Evolutionary conservation across 2,888 invertebrate species (phyloP).

Genomic region (Pollenia amentaria): DNA sequence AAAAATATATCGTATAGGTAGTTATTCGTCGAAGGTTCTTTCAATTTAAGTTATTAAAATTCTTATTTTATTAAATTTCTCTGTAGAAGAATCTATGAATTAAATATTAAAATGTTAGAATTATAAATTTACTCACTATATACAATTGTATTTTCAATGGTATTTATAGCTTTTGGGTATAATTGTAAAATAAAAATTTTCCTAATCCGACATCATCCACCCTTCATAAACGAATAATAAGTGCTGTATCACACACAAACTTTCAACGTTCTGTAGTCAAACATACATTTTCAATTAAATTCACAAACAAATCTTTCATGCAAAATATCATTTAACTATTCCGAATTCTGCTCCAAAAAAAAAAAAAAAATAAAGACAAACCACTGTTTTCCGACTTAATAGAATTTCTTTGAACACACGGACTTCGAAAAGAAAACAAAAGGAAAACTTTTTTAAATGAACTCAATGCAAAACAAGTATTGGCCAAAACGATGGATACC

Average conservation of each 20-base stretch:
- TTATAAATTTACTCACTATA: too few relatives aligned
- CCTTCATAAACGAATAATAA: background rate
- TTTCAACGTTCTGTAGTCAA: slow-evolving; percentile 39
- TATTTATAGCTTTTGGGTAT: too few relatives aligned
- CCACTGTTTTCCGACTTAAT: slow-evolving; percentile 8
- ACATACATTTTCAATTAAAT: slow-evolving; percentile 70
- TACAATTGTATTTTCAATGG: too few relatives aligned
- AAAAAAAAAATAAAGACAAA: background rate
- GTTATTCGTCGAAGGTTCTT: too few relatives aligned
- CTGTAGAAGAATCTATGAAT: too few relatives aligned
- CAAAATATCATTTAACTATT: slow-evolving; percentile 56
- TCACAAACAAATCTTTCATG: slow-evolving; percentile 72
- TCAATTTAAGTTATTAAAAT: too few relatives aligned
- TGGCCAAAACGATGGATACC: slow-evolving; percentile 49
- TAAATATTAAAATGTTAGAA: too few relatives aligned
- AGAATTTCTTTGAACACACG: background rate
- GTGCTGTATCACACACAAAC: slow-evolving; percentile 9
- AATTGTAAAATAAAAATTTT: too few relatives aligned
- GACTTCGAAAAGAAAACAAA: slow-evolving; percentile 47
- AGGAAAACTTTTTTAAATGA: slow-evolving; percentile 51
- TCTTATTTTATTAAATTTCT: too few relatives aligned
- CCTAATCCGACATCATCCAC: too few relatives aligned
- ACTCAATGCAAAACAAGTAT: slow-evolving; percentile 60
- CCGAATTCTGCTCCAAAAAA: slow-evolving; percentile 4
- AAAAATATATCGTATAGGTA: too few relatives aligned